Evolutionary conservation across 2,888 invertebrate genomes (phyloP), one percentile per base, ranked within the genome.

Genomic region (Euplexia lucipara): DNA sequence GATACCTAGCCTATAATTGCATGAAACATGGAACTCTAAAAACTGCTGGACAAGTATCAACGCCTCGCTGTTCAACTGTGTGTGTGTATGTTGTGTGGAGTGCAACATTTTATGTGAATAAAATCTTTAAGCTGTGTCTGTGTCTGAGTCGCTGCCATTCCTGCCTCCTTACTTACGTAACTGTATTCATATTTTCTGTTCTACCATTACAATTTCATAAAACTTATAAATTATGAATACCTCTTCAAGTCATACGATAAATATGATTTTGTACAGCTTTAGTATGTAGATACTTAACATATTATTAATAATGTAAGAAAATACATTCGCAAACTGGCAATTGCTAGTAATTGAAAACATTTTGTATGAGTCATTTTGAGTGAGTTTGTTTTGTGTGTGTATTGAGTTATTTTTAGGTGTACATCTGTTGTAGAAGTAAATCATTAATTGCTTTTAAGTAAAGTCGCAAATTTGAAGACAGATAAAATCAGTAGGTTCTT

Each of bases 391-490:
- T n/a, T n/a, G n/a, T n/a, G n/a, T n/a, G n/a, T 20, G 18, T 44
- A 10, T 34, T 12, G 8, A 34, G 8, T 37, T 45, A 16, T 26
- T n/a, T 47, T 12, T 14, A 12, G 14, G 0, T 5, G n/a, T 45
- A 8, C n/a, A n/a, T n/a, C n/a, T n/a, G n/a, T n/a, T n/a, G n/a
- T n/a, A 42, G 42, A 20, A 35, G 20, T 35, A 18, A 26, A 37
- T 37, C 32, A 52, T 42, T 10, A 47, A 47, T 34, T 9, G 16
- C n/a, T 61, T 39, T 57, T 18, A 58, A 58, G 12, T 44, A 10
- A 30, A 30, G 49, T 14, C 5, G 18, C 18, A 9, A 49, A 52
- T 41, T 45, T 41, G 47, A 12, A 34, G 5, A 12, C 10, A 61
- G 57, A 59, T 59, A 45, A 20, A 12, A 59, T 54, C 44, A 12